Conservation (phyloP, 2,888 invertebrate genomes). For the Coleophora flavipennella region DNA sequence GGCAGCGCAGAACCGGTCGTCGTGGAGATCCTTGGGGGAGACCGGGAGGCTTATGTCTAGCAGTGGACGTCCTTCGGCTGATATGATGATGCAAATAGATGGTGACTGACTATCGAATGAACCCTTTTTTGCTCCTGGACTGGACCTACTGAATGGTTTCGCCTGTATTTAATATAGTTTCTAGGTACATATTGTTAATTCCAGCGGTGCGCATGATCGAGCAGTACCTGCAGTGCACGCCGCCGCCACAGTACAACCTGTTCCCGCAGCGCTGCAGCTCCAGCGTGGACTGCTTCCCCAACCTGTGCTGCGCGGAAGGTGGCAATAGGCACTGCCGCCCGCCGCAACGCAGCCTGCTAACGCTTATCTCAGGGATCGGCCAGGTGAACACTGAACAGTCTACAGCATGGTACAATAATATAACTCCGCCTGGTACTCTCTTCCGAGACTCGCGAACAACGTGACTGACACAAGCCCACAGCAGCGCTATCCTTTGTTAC, state of each 20-base stretch:
- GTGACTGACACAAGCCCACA: too few relatives aligned
- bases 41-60: too few relatives aligned
- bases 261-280: slow-evolving; percentile 81
- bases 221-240: slow-evolving; percentile 82
- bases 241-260: slow-evolving; percentile 78
- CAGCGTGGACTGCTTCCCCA: slow-evolving; percentile 83
- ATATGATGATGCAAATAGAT: too few relatives aligned
- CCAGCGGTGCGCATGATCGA: slow-evolving; percentile 66
- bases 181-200: slow-evolving; percentile 7
- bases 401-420: background rate
- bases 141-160: too few relatives aligned
- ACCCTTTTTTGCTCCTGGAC: too few relatives aligned
- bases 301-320: slow-evolving; percentile 84
- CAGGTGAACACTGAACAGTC: slow-evolving; percentile 46
- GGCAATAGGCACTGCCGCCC: slow-evolving; percentile 81
- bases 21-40: too few relatives aligned
- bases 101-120: too few relatives aligned
- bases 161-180: too few relatives aligned
- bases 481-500: too few relatives aligned
- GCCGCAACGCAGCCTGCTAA: slow-evolving; percentile 79
- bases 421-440: too few relatives aligned
- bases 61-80: too few relatives aligned
- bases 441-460: background rate
- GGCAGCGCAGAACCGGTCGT: too few relatives aligned
- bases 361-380: slow-evolving; percentile 75